A percentile compares a stretch with the other conserved stretches of the same genome.
These are phyloP conservation scores for Erinaceus europaeus DNA, from an alignment of 2,113 vertebrate genomes.

Conservation along the genomic window DNA sequence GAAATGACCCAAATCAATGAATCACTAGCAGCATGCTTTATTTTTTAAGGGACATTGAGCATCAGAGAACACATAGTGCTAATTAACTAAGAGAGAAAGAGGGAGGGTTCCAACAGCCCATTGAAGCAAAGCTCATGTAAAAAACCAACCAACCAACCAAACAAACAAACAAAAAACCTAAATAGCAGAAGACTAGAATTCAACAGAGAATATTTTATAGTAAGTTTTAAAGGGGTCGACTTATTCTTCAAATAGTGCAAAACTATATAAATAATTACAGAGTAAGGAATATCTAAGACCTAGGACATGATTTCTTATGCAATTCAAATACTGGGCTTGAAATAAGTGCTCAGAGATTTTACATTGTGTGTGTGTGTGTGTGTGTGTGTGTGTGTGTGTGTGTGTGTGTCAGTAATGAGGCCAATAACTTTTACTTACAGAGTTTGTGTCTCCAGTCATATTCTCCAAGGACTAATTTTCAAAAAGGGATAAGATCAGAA, in stretches of 20 bases:
- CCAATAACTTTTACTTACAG: background rate
- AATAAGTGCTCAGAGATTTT: background rate
- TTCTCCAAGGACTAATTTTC: constrained; percentile 20
- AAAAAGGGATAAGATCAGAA: background rate
- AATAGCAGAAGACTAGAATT: background rate
- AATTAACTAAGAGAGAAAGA: background rate
- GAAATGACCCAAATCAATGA: background rate
- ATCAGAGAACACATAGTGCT: background rate
- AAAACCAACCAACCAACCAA: too few relatives aligned
- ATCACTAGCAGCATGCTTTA: background rate
- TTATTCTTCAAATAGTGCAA: background rate
- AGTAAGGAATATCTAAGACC: background rate
- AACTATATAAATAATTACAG: background rate
- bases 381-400: too few relatives aligned
- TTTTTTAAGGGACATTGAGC: background rate
- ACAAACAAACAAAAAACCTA: too few relatives aligned
- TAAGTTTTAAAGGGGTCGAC: background rate
- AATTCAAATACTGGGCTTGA: background rate
- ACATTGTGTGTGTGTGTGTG: too few relatives aligned
- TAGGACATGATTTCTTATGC: background rate
- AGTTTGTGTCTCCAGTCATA: background rate
- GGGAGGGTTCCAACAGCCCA: background rate
- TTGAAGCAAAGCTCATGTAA: background rate
- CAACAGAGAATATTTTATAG: background rate
- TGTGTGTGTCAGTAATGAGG: background rate